Base-by-base conservation (phyloP, 2,113 vertebrate genomes). In the Aramus guarauna region DNA sequence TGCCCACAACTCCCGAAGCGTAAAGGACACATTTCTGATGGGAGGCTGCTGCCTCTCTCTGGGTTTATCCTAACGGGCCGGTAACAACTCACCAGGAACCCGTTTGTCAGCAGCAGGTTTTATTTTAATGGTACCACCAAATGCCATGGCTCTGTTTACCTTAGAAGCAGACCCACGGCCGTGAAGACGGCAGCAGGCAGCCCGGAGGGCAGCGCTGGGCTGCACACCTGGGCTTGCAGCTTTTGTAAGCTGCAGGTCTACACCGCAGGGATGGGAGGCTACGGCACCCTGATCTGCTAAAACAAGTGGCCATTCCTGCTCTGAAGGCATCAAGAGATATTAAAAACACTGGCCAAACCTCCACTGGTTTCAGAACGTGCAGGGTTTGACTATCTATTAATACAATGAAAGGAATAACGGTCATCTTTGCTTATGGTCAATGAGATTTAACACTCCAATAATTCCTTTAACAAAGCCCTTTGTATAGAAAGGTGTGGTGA, bases 71-170 rank as follows among this genome's bases (percentile, higher is more conserved):
- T 23, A 66, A 59, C 0, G 2, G 4, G 6, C 26, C 76, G 50
- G 56, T 8, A 69, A 58, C 7, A 41, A n/a, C 6, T 73, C n/a
- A 53, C n/a, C 60, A 92, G 37, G 32, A 90, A 73, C 10, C 20
- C 0, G 0, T 0, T 0, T 39, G 23, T 26, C 26, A 74, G 19
- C 1, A 18, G 24, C 5, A 43, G 60, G 24, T 80, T 89, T 82
- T 34, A 76, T 79, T 60, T 29, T 19, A 64, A 63, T 11, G 21
- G 29, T 60, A 71, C 20, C 36, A 45, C 18, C 32, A 67, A 50
- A 55, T 15, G 58, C 12, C 52, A 43, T 1, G 3, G 26, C 21
- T 75, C 17, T 6, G 3, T 34, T 77, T 37, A 20, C 26, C 53
- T 72, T 26, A 58, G 53, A 48, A 53, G 67, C 43, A 72, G 39